Percentiles rank a stretch among this genome's conserved stretches.
Conservation (phyloP, 1,140 invertebrate genomes). For the Helicoverpa zea region DNA sequence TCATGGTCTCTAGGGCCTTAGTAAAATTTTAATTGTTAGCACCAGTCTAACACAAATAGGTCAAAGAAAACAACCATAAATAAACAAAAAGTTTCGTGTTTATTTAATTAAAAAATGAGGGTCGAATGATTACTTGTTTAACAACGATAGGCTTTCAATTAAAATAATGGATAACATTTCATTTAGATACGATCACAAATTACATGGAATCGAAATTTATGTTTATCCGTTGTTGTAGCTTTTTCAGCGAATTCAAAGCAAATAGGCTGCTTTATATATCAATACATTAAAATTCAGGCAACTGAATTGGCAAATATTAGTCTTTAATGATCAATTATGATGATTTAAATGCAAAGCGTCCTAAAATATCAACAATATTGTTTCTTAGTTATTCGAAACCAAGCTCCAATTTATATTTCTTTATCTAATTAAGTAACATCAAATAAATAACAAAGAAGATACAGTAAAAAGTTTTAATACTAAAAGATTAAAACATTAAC, state of each 20-base stretch:
- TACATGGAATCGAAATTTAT: not conserved
- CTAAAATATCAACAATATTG: too few relatives aligned
- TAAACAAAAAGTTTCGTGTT: too few relatives aligned
- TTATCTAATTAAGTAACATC: not conserved
- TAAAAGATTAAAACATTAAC: too few relatives aligned
- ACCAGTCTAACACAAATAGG: too few relatives aligned
- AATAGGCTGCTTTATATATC: not conserved
- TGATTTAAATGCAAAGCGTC: not conserved
- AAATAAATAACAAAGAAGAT: not conserved
- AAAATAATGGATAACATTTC: not conserved
- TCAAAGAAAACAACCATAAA: too few relatives aligned
- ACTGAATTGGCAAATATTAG: too few relatives aligned
- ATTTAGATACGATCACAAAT: slow-evolving; percentile 7
- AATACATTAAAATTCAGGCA: not conserved
- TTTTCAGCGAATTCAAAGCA: slow-evolving; percentile 14
- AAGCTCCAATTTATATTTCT: too few relatives aligned
- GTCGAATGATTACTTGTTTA: too few relatives aligned
- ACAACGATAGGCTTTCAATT: not conserved
- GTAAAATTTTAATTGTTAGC: too few relatives aligned
- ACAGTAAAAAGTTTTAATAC: not conserved
- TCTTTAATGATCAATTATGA: not conserved
- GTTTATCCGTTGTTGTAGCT: not conserved
- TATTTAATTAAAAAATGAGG: too few relatives aligned
- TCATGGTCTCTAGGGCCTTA: too few relatives aligned
- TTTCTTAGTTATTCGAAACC: too few relatives aligned